Conservation (phyloP, 2,797 vertebrate genomes). For the Falco peregrinus region DNA sequence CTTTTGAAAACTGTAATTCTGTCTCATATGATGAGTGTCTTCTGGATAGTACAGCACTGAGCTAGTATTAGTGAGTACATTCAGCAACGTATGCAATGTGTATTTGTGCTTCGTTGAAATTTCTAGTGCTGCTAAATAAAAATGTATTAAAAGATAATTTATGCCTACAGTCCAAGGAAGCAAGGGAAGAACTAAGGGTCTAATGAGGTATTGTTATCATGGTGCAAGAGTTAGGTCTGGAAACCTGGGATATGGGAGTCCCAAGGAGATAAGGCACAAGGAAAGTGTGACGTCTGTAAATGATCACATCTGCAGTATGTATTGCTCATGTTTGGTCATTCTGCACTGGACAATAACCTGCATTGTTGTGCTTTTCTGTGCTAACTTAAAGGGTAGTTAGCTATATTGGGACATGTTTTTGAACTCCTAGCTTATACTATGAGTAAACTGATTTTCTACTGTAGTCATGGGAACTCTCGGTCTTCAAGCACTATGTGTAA, state of each 20-base stretch:
- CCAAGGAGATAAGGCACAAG: not conserved
- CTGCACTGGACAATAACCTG: not conserved
- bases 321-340: not conserved
- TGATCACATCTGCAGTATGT: not conserved
- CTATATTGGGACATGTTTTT: not conserved
- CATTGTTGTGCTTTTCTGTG: not conserved
- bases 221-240: not conserved
- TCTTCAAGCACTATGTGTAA: constrained; percentile 43
- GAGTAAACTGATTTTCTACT: constrained; percentile 22
- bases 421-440: not conserved
- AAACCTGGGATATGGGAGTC: not conserved
- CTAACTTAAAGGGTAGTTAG: not conserved
- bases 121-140: not conserved
- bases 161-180: not conserved
- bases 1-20: not conserved
- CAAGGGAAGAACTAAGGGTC: not conserved
- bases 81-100: not conserved
- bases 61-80: not conserved
- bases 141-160: not conserved
- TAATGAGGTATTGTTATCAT: not conserved
- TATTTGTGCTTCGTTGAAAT: not conserved
- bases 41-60: not conserved
- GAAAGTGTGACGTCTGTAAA: not conserved
- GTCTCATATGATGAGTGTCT: not conserved
- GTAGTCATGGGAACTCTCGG: constrained; percentile 57